A percentile compares a stretch with the other conserved stretches of the same genome.
These are phyloP conservation scores for Cariama cristata DNA, from an alignment of 2,113 vertebrate genomes.

Conservation along the genomic window DNA sequence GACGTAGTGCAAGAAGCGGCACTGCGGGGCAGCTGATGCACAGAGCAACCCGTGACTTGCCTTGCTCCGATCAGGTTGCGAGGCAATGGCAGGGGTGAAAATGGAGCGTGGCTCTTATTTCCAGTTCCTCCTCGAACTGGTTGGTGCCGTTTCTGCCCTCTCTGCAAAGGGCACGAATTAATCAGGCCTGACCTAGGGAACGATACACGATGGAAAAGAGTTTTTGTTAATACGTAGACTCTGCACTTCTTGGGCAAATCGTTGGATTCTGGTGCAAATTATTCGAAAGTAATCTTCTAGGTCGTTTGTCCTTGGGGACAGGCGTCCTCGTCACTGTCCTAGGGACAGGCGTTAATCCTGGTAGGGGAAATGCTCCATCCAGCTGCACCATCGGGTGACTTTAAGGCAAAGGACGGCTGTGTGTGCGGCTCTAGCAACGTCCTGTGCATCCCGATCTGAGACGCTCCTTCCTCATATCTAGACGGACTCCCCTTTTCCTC, in stretches of 20 bases:
- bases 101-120: background rate
- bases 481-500: background rate
- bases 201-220: rapidly evolving
- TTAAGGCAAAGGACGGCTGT: background rate
- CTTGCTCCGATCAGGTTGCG: background rate
- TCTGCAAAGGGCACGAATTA: background rate
- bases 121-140: background rate
- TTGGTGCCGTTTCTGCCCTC: background rate
- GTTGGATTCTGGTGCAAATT: background rate
- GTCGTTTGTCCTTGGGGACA: background rate
- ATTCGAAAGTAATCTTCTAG: background rate
- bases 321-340: background rate
- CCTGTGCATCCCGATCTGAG: background rate
- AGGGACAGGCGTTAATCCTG: background rate
- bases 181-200: background rate
- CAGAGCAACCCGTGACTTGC: background rate
- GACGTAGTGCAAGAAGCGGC: background rate
- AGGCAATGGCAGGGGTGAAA: background rate
- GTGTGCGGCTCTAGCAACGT: rapidly evolving
- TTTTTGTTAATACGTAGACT: background rate
- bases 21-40: background rate
- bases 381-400: background rate
- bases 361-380: background rate
- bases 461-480: rapidly evolving
- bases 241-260: background rate